Percentiles rank a stretch among this genome's conserved stretches.
Evolutionary conservation across 2,797 vertebrate species (phyloP).

Genomic region (Glyptemys insculpta): DNA sequence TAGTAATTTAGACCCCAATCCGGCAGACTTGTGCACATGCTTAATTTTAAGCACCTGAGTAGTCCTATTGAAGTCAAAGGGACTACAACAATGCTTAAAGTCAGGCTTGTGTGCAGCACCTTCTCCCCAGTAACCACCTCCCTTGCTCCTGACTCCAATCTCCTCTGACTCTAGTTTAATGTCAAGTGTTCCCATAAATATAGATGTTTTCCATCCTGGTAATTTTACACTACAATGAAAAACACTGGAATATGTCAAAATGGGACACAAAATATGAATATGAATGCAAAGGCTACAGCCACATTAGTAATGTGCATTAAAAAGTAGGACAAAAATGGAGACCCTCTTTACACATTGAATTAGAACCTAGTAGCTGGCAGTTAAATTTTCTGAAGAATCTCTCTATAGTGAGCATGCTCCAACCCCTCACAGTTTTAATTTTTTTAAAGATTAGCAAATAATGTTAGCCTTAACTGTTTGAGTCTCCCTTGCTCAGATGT

Average conservation of each 20-base stretch:
- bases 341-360: neutral
- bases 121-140: neutral
- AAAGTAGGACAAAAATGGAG: neutral
- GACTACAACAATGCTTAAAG: neutral
- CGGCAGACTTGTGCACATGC: neutral
- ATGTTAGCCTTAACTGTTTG: neutral
- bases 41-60: neutral
- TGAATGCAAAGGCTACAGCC: conserved; percentile 18
- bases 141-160: rapidly evolving
- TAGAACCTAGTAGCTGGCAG: conserved; percentile 4
- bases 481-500: neutral
- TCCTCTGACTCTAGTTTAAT: neutral
- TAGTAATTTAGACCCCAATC: neutral
- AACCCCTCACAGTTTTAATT: neutral
- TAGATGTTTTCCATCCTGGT: neutral
- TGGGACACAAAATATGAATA: conserved; percentile 44
- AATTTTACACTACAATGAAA: neutral
- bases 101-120: neutral
- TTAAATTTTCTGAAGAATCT: neutral
- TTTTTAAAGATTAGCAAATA: neutral
- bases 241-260: conserved; percentile 24
- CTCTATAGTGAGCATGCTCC: neutral
- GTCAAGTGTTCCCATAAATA: neutral
- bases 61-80: neutral
- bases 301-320: neutral